phyloP scores from a whole-genome alignment of 1,140 invertebrate species.

The roundworm (Caenorhabditis elegans) region WBcel235 BX284604.4:10534501-10535000 shows the following conservation, averaged over 20 bases:
- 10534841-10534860: neutral
- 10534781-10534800: neutral
- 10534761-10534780: neutral
- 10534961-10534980: neutral
- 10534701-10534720: neutral
- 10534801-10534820: neutral
- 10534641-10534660: no score
- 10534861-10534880: neutral
- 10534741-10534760: neutral
- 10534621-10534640: no score
- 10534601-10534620: no score
- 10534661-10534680: no score
- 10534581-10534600: neutral
- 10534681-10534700: no score
- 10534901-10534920: neutral
- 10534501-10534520: neutral
- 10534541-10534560: neutral
- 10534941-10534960: neutral
- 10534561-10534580: neutral
- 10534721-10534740: neutral
- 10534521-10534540: neutral
- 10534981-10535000: neutral
- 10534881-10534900: neutral
- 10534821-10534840: neutral
- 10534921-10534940: neutral